Conservation (phyloP, 2,888 invertebrate genomes). For the Ormyrus thymus region DNA sequence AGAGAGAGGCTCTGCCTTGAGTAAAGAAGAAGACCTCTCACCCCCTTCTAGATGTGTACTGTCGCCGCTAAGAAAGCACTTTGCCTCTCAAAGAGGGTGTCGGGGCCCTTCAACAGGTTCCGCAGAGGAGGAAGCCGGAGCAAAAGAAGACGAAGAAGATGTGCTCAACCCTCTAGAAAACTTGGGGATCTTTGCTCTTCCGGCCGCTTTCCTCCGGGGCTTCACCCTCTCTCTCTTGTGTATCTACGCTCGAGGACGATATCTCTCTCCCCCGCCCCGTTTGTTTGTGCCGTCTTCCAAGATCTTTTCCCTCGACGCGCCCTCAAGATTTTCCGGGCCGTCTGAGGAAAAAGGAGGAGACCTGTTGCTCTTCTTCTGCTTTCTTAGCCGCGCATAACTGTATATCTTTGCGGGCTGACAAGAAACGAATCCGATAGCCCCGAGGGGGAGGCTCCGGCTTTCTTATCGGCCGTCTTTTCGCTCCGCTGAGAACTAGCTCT, state of each 20-base stretch:
- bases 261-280: constrained; percentile 18
- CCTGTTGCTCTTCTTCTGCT: constrained; percentile 67
- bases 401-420: constrained; percentile 1
- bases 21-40: constrained; percentile 45
- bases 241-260: constrained; percentile 7
- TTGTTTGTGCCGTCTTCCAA: constrained; percentile 55
- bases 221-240: background rate
- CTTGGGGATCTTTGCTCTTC: constrained; percentile 51
- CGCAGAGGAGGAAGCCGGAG: background rate
- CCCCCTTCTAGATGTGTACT: constrained; percentile 17
- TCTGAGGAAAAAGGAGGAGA: constrained; percentile 60
- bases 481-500: background rate
- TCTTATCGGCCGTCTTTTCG: constrained; percentile 59
- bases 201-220: constrained; percentile 47
- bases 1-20: constrained; percentile 3
- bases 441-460: constrained; percentile 58
- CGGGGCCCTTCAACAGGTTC: constrained; percentile 70
- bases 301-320: constrained; percentile 30
- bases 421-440: background rate
- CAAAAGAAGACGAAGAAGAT: constrained; percentile 19
- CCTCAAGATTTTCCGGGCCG: constrained; percentile 67
- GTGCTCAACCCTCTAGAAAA: constrained; percentile 43
- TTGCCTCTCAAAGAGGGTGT: constrained; percentile 59
- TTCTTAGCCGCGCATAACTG: constrained; percentile 6
- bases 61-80: constrained; percentile 67